A percentile compares a stretch with the other conserved stretches of the same genome.
These are phyloP conservation scores for Lacanobia wlatinum DNA, from an alignment of 2,888 invertebrate genomes.

Conservation along the genomic window DNA sequence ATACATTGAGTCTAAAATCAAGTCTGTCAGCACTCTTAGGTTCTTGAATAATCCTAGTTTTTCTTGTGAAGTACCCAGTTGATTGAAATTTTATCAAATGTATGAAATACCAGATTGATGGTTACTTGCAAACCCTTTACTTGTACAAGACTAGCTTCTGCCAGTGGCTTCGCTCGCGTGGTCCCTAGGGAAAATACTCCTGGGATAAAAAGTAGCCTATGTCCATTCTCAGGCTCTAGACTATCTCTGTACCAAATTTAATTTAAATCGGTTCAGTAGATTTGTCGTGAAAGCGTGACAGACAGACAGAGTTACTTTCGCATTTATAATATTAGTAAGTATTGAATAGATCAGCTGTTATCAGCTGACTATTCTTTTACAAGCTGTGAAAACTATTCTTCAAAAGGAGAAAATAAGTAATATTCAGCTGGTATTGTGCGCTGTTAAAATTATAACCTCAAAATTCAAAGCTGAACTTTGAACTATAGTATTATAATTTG, in stretches of 20 bases:
- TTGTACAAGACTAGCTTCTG: too few relatives aligned
- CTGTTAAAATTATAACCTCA: slow-evolving; percentile 23
- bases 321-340: too few relatives aligned
- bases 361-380: not conserved
- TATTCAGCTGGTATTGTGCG: too few relatives aligned
- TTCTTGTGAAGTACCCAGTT: not conserved
- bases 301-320: too few relatives aligned
- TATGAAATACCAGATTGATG: not conserved
- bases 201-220: too few relatives aligned
- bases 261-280: too few relatives aligned
- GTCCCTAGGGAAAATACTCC: too few relatives aligned
- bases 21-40: too few relatives aligned
- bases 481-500: slow-evolving; percentile 12
- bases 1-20: not conserved
- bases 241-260: too few relatives aligned
- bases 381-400: not conserved
- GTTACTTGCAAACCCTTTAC: not conserved
- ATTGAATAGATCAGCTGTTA: not conserved
- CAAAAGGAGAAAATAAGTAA: not conserved
- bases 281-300: too few relatives aligned
- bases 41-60: not conserved
- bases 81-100: not conserved
- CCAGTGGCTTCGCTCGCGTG: too few relatives aligned
- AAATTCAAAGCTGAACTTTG: slow-evolving; percentile 35
- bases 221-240: too few relatives aligned